Percentiles rank a stretch among this genome's conserved stretches.
These are phyloP conservation scores for Synergus umbraculus DNA, from an alignment of 2,888 invertebrate species.

Conservation along the genomic window DNA sequence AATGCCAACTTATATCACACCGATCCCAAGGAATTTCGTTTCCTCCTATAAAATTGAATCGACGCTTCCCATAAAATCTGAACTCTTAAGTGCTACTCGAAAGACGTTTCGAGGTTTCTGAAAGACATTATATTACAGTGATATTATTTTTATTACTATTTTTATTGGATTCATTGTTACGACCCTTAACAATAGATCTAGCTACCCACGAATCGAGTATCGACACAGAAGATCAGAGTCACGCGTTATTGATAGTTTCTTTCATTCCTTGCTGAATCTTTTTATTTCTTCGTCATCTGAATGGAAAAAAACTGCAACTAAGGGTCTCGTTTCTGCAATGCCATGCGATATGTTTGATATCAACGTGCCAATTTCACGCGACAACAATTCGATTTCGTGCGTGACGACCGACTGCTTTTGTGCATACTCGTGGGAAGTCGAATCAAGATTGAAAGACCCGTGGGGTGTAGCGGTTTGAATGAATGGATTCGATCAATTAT, in stretches of 20 bases:
- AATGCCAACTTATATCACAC: not conserved
- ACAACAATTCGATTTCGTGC: constrained; percentile 36
- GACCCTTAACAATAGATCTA: constrained; percentile 22
- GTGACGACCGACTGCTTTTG: constrained; percentile 29
- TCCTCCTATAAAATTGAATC: not conserved
- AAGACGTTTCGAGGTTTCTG: not conserved
- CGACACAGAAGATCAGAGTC: not conserved
- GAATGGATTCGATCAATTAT: constrained; percentile 15
- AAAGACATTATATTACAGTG: not conserved
- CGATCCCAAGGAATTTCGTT: not conserved
- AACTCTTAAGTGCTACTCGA: not conserved
- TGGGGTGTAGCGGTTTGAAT: constrained; percentile 3
- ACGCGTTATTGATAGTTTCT: not conserved
- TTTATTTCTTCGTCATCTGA: not conserved
- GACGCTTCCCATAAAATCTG: not conserved
- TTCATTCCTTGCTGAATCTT: not conserved
- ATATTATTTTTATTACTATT: constrained; percentile 18
- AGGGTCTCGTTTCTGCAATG: not conserved
- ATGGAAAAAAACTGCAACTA: constrained; percentile 22
- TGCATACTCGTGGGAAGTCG: constrained; percentile 29
- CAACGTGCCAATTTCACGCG: constrained; percentile 31
- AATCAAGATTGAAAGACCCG: constrained; percentile 11
- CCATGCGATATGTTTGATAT: constrained; percentile 23
- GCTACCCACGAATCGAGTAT: not conserved
- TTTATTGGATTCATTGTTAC: constrained; percentile 17